Percentiles rank a stretch among this genome's conserved stretches.
Conservation (phyloP, 92 coral and sea anemone species). For the Meandrina meandrites region DNA sequence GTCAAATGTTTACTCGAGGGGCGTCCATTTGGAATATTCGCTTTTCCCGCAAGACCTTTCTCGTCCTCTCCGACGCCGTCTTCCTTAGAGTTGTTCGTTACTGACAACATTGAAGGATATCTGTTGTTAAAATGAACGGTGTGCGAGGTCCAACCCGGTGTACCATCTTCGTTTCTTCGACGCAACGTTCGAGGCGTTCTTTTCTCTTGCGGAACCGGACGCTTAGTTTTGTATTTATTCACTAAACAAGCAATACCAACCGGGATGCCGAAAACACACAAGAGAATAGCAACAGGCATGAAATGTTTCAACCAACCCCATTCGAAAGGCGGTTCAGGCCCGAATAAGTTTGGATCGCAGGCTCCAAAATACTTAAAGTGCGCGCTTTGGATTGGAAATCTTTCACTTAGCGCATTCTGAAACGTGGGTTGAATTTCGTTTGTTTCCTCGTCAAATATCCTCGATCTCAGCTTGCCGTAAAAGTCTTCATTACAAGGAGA, state of each 20-base stretch:
- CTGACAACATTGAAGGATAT: conserved; percentile 67
- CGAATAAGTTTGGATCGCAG: conserved; percentile 39
- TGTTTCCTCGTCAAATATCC: conserved; percentile 42
- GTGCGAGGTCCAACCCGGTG: conserved; percentile 52
- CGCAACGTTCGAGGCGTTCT: conserved; percentile 15
- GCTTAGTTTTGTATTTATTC: conserved; percentile 51
- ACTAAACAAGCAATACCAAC: conserved; percentile 69
- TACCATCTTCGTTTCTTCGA: conserved; percentile 49
- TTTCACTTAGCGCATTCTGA: conserved; percentile 56
- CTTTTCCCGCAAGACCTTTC: conserved; percentile 18
- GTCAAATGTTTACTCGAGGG: conserved; percentile 42
- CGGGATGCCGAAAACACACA: conserved; percentile 74
- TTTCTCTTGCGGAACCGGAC: conserved; percentile 32
- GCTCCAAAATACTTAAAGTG: conserved; percentile 63
- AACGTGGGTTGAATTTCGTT: conserved; percentile 43
- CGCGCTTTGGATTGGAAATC: conserved; percentile 55
- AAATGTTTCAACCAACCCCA: conserved; percentile 77
- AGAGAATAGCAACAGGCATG: conserved; percentile 63
- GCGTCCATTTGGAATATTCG: conserved; percentile 63
- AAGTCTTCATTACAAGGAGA: conserved; percentile 61
- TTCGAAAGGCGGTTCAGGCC: conserved; percentile 44
- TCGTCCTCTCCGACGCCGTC: conserved; percentile 52
- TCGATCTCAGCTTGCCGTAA: conserved; percentile 31
- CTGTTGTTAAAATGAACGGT: conserved; percentile 66
- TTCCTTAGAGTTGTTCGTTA: conserved; percentile 57